These are phyloP conservation scores for Leptopilina drosophilae DNA, from an alignment of 2,888 invertebrate species.

Conservation along the genomic window DNA sequence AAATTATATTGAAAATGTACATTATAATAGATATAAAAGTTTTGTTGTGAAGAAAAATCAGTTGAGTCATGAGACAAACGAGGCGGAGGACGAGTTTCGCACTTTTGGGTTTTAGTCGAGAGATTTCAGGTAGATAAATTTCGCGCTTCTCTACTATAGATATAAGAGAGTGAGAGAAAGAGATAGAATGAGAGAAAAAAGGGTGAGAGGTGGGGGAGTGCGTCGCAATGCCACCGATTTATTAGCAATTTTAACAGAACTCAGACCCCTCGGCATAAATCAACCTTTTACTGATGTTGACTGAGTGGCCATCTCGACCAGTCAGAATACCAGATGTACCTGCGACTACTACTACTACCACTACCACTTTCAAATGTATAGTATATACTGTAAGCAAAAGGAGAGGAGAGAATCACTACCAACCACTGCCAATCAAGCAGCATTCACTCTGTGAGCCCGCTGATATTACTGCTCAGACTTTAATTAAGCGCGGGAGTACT, in stretches of 20 bases:
- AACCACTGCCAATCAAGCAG: slow-evolving; percentile 64
- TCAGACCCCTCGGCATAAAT: slow-evolving; percentile 72
- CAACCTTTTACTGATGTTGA: slow-evolving; percentile 69
- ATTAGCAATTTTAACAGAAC: slow-evolving; percentile 72
- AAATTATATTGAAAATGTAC: slow-evolving; percentile 26
- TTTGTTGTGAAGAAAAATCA: slow-evolving; percentile 55
- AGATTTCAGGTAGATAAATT: slow-evolving; percentile 13
- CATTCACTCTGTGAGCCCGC: slow-evolving; percentile 61
- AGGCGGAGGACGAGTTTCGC: slow-evolving; percentile 66
- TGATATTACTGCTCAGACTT: slow-evolving; percentile 64
- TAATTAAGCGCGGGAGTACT: slow-evolving; percentile 67
- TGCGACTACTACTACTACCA: not conserved
- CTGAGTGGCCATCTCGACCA: slow-evolving; percentile 67
- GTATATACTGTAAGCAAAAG: not conserved
- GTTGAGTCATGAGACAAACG: slow-evolving; percentile 72
- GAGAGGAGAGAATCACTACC: slow-evolving; percentile 8
- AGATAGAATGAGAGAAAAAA: slow-evolving; percentile 52
- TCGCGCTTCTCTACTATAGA: slow-evolving; percentile 1
- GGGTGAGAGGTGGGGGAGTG: not conserved
- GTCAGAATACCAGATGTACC: slow-evolving; percentile 25
- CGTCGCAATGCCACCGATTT: slow-evolving; percentile 63
- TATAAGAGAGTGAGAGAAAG: slow-evolving; percentile 51
- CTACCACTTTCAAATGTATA: too few relatives aligned
- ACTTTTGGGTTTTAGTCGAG: slow-evolving; percentile 37
- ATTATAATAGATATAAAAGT: slow-evolving; percentile 38